Conservation (phyloP, 2,113 vertebrate genomes). For the Aldabrachelys gigantea region DNA sequence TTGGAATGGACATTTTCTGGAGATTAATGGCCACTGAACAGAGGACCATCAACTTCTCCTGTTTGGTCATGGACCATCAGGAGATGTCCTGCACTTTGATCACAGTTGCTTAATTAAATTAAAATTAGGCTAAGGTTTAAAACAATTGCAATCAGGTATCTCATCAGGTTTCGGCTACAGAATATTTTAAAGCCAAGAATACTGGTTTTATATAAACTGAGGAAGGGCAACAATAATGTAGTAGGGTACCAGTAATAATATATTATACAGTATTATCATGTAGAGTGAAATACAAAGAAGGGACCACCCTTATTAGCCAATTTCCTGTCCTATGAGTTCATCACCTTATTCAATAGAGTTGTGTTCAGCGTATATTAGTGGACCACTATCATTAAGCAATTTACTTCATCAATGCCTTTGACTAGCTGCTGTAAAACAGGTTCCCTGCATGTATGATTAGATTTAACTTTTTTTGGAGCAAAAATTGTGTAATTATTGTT, state of each 20-base stretch:
- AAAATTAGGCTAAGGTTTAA: slow-evolving; percentile 4
- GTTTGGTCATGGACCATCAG: slow-evolving; percentile 43
- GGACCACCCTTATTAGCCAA: neutral
- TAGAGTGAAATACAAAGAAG: fast-evolving
- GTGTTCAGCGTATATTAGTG: neutral
- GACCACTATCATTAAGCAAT: neutral
- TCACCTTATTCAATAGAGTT: neutral
- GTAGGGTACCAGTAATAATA: neutral
- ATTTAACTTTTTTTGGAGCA: neutral
- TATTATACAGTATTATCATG: neutral
- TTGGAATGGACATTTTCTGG: neutral
- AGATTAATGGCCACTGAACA: neutral
- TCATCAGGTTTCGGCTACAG: slow-evolving; percentile 10
- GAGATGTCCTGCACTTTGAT: slow-evolving; percentile 27
- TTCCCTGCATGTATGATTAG: neutral
- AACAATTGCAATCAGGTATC: neutral
- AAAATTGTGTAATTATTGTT: neutral
- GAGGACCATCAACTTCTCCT: neutral
- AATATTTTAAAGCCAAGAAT: slow-evolving; percentile 7
- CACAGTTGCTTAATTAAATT: slow-evolving; percentile 37
- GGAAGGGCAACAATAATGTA: neutral
- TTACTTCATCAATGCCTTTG: neutral
- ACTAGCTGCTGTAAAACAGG: neutral
- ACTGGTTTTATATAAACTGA: neutral
- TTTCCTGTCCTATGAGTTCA: neutral